Conservation (phyloP, 2,113 vertebrate genomes). For the Muntiacus muntjak region DNA sequence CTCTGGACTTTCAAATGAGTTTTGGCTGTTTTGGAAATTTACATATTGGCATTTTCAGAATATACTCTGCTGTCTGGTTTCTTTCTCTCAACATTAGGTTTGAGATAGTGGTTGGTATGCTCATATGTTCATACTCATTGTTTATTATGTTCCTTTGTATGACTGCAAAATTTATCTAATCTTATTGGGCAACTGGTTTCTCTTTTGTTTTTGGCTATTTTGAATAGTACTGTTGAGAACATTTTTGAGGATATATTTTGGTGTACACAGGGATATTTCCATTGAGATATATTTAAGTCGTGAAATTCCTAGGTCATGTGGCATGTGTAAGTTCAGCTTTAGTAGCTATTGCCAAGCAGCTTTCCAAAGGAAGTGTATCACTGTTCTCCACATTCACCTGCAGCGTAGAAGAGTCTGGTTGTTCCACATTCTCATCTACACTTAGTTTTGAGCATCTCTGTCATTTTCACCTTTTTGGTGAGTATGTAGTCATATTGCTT, state of each 20-base stretch:
- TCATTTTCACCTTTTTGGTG: neutral
- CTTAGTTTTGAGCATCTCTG: neutral
- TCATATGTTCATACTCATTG: neutral
- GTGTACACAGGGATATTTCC: neutral
- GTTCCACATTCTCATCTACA: neutral
- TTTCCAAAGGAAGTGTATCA: neutral
- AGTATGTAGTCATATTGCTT: too few species aligned
- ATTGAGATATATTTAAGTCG: neutral
- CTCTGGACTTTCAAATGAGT: neutral
- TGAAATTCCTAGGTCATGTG: neutral
- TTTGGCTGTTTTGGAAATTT: neutral
- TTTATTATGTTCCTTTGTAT: neutral
- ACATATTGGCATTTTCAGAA: neutral
- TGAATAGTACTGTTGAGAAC: neutral
- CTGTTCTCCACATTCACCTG: neutral
- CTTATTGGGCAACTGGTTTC: neutral
- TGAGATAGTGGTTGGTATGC: neutral
- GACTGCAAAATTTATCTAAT: neutral
- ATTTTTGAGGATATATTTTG: neutral
- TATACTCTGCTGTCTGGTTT: neutral
- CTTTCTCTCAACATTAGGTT: neutral
- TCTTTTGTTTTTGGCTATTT: neutral
- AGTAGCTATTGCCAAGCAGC: neutral
- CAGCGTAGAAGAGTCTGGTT: neutral
- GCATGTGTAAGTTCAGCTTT: neutral